Conservation (phyloP, 2,888 invertebrate species). For the Agrotis puta region DNA sequence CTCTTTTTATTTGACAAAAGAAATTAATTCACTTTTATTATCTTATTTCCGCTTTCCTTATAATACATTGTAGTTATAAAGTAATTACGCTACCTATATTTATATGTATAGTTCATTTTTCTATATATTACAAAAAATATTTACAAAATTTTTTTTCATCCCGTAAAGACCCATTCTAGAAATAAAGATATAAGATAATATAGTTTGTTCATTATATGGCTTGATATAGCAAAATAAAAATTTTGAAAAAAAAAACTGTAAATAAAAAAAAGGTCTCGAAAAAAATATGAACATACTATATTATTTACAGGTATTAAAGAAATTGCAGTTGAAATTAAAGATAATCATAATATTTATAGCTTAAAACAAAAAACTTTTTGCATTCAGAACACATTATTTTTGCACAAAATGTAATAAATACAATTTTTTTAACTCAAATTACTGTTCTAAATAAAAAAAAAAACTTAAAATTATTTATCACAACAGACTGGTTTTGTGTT, state of each 20-base stretch:
- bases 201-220: conserved; percentile 67
- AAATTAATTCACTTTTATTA: conserved; percentile 89
- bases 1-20: conserved; percentile 90
- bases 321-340: conserved; percentile 65
- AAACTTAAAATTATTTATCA: conserved; percentile 88
- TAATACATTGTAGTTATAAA: conserved; percentile 88
- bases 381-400: conserved; percentile 75
- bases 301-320: conserved; percentile 65
- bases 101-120: conserved; percentile 87
- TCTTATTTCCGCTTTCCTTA: conserved; percentile 88
- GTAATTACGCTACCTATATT: conserved; percentile 90
- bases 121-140: conserved; percentile 90
- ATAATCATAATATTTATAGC: conserved; percentile 62
- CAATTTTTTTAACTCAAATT: conserved; percentile 61
- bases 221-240: conserved; percentile 27
- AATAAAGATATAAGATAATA: conserved; percentile 66
- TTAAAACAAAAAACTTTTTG: conserved; percentile 61
- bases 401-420: conserved; percentile 74
- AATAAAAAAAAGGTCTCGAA: conserved; percentile 17
- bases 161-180: conserved; percentile 87
- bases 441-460: conserved; percentile 72
- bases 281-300: conserved; percentile 61
- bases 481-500: conserved; percentile 87
- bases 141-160: conserved; percentile 84
- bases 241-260: conserved; percentile 30